phyloP scores from a whole-genome alignment of 2,888 invertebrate genomes.

The Parnassius mnemosyne region DNA sequence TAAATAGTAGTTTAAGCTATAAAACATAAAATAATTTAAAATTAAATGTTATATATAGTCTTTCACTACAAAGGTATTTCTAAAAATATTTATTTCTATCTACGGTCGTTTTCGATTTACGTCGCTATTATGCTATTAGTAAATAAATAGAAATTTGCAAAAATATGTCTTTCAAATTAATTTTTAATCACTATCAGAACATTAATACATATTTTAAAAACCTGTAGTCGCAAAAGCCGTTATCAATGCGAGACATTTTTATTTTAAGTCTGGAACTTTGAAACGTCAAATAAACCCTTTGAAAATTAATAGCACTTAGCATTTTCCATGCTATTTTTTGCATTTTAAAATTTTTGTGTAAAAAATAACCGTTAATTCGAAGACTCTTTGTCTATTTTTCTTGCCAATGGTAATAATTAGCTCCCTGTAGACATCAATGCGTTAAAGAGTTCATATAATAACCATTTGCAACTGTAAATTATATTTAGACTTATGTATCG shows the following conservation, averaged over 20 bases:
- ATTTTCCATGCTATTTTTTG: background rate
- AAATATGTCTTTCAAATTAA: background rate
- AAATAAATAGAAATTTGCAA: no score
- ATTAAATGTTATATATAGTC: no score
- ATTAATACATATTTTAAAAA: no score
- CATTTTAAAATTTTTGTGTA: conserved; percentile 1
- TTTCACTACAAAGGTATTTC: no score
- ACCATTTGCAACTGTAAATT: conserved; percentile 59
- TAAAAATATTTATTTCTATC: no score
- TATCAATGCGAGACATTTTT: no score
- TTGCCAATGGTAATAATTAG: conserved; percentile 60
- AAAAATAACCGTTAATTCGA: conserved; percentile 36
- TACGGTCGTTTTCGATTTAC: no score
- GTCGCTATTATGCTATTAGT: no score
- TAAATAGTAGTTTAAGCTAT: no score
- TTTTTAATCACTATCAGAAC: background rate
- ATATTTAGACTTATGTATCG: conserved; percentile 35
- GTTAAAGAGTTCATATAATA: conserved; percentile 41
- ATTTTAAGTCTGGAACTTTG: background rate
- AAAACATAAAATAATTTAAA: no score
- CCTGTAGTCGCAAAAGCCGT: no score
- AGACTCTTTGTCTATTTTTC: conserved; percentile 47
- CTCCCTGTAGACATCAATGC: conserved; percentile 44
- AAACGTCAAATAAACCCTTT: conserved; percentile 7
- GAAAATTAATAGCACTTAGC: conserved; percentile 5